Evolutionary conservation across 1,140 invertebrate species (phyloP), one percentile per base, ranked within the genome.

Genomic region (Matsumurasca onukii): DNA sequence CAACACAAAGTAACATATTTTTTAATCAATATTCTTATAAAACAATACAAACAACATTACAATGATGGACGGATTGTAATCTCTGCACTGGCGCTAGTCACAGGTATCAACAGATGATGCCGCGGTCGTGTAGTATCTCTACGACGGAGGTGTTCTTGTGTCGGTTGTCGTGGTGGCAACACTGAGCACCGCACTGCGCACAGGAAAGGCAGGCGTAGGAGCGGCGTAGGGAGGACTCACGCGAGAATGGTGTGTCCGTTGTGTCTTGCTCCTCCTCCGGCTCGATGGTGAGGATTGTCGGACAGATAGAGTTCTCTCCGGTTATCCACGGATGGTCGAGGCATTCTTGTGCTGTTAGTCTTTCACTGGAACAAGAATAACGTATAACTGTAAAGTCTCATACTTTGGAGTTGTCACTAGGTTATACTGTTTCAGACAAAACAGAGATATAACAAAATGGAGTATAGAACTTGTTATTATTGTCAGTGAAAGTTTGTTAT

Each of bases 301-400:
- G 12, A 27, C 64, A 52, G 25, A 66, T 2, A 3, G 34, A 13
- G 1, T 45, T 12, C 2, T 52, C 52, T 25, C 67, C 65, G 29
- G 30, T 57, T 22, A 88, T 77, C 88, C 88, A 89, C 1, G 85
- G 77, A 76, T 89, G 87, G 31, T 83, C 75, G 12, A 89, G 78
- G 72, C 87, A 89, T 66, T 89, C 83, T 25, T 80, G 80, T n/a
- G 84, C 86, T 34, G 85, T 86, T 74, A 89, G 76, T 34, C 88
- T 81, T 52, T 72, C 73, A 49, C 72, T 74, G 68, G 20, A 71
- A 72, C n/a, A n/a, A n/a, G 22, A 69, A 39, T 25, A 62, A 3
- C 17, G 5, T 17, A 61, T 57, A 12, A n/a, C 25, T 9, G 3
- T 61, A 24, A 27, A 20, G 25, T 3, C 31, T 20, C 3, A 29